Conservation (phyloP, 2,888 invertebrate genomes). For the Mechanitis messenoides region DNA sequence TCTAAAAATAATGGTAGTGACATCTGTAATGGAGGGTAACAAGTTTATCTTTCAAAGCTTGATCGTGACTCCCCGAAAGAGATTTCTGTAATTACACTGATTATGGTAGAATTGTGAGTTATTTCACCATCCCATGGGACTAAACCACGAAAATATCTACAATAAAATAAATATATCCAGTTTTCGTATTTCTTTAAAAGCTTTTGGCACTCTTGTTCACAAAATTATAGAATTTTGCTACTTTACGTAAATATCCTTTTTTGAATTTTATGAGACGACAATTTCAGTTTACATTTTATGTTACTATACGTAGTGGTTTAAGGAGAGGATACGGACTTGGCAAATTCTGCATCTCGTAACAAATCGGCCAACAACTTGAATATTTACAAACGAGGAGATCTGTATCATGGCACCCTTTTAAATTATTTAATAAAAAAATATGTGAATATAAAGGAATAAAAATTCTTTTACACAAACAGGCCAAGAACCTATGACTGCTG, state of each 20-base stretch:
- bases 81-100: slow-evolving; percentile 72
- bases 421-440: too few relatives aligned
- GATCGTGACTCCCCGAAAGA: slow-evolving; percentile 72
- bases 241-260: neutral
- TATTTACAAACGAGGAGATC: too few relatives aligned
- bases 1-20: slow-evolving; percentile 46
- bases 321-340: neutral
- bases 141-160: slow-evolving; percentile 7
- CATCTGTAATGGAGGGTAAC: slow-evolving; percentile 59
- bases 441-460: too few relatives aligned
- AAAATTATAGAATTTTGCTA: slow-evolving; percentile 7
- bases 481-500: too few relatives aligned
- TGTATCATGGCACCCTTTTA: too few relatives aligned
- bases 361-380: too few relatives aligned
- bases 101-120: slow-evolving; percentile 51
- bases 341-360: neutral
- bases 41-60: slow-evolving; percentile 71
- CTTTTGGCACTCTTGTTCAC: slow-evolving; percentile 18
- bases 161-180: slow-evolving; percentile 8
- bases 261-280: neutral
- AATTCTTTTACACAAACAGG: too few relatives aligned
- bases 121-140: slow-evolving; percentile 13
- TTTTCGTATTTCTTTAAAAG: slow-evolving; percentile 20
- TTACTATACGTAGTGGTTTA: neutral
- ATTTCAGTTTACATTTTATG: slow-evolving; percentile 1